Percentiles rank a stretch among this genome's conserved stretches.
phyloP scores from a whole-genome alignment of 2,113 vertebrate genomes.

The Pardalotus punctatus region DNA sequence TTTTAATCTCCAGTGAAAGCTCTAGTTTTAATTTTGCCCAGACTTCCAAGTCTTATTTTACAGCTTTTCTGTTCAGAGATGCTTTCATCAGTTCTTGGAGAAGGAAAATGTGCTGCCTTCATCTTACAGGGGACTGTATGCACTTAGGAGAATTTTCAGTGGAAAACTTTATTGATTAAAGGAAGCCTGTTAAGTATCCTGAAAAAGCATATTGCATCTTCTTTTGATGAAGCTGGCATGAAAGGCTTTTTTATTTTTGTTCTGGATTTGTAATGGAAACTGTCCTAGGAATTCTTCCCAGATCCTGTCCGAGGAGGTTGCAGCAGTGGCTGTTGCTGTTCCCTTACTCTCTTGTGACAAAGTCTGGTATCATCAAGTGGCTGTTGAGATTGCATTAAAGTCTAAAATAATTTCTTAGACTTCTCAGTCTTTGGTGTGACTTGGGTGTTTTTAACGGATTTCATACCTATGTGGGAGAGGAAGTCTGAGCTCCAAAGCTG shows the following conservation, averaged over 20 bases:
- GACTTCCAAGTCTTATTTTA: neutral
- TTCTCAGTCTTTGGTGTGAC: neutral
- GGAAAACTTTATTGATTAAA: neutral
- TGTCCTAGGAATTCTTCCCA: neutral
- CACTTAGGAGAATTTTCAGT: neutral
- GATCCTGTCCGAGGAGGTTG: neutral
- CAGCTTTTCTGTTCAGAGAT: neutral
- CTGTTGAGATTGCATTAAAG: neutral
- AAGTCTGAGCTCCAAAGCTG: neutral
- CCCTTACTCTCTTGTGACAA: fast-evolving
- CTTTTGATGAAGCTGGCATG: neutral
- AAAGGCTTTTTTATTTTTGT: neutral
- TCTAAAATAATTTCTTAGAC: neutral
- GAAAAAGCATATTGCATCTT: neutral
- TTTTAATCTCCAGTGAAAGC: neutral
- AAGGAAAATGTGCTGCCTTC: neutral
- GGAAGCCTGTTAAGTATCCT: neutral
- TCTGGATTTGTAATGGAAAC: neutral
- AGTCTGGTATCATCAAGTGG: neutral
- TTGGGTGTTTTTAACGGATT: neutral
- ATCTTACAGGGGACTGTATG: neutral
- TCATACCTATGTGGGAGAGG: neutral
- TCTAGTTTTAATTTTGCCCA: neutral
- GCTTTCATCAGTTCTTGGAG: neutral
- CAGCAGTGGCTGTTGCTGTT: neutral